Conservation (phyloP, 2,113 vertebrate species). For the Grammomys dolichurus region DNA sequence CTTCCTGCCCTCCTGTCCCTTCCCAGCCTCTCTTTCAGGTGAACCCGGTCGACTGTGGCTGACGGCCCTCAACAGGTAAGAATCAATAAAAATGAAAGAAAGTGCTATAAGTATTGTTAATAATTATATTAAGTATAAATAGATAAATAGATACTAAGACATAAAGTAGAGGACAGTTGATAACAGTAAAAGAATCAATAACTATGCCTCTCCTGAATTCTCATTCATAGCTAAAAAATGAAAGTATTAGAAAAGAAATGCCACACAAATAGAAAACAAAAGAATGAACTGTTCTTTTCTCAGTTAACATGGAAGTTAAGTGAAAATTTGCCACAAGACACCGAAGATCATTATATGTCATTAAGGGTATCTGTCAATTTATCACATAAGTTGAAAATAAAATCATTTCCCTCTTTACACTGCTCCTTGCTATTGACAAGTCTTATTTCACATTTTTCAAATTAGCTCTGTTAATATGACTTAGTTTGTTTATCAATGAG, state of each 20-base stretch:
- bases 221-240: background rate
- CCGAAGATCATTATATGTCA: background rate
- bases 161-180: background rate
- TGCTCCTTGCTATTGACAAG: background rate
- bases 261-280: background rate
- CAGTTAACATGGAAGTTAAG: background rate
- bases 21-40: too few species aligned
- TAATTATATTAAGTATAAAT: background rate
- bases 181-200: background rate
- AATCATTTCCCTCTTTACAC: background rate
- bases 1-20: too few species aligned
- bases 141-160: background rate
- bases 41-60: too few species aligned
- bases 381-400: background rate
- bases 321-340: background rate
- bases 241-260: background rate
- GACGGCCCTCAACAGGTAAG: background rate
- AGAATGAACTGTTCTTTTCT: background rate
- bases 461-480: background rate
- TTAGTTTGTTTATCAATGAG: background rate
- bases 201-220: background rate
- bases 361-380: background rate
- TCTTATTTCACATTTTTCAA: background rate
- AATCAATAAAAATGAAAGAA: background rate
- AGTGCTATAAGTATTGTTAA: background rate